Evolutionary conservation across 2,888 invertebrate genomes (phyloP), one percentile per base, ranked within the genome.

Genomic region (Cryptosula pallasiana): DNA sequence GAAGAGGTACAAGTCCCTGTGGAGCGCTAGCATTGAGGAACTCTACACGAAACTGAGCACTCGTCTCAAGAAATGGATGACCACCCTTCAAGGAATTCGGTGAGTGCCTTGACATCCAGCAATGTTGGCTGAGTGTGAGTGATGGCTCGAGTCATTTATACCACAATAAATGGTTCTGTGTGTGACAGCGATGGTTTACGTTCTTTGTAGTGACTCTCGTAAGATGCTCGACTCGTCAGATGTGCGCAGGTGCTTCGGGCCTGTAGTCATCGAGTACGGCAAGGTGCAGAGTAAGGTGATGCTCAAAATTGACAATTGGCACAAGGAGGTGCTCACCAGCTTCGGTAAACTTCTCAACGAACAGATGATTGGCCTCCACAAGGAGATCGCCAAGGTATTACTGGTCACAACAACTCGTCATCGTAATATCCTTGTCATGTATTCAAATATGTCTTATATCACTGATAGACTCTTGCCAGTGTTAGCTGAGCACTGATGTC

Each of bases 231-330:
- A 99, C 84, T 98, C 98, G 0, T 95, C 96, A 0, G 99, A 99
- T 85, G 96, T 96, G 0, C 90, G 95, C 23, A 92, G 94, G 76
- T 94, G 94, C 79, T 96, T 99, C 84, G 99, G 98, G 1, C 96
- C 99, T 0, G 92, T 99, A 1, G 91, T 95, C 35, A 94, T 99
- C 74, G 99, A 99, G 85, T 99, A 96, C 87, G 95, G 95, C 13
- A 98, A 99, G 86, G 99, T 99, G 0, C 99, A 99, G 86, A 95
- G 96, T 78, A 99, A 99, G 86, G 98, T 99, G 0, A 94, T 96
- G 0, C 87, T 99, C 74, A 99, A 99, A 85, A 99, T 99, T 84
- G 99, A 99, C 87, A 95, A 97, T 0, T 98, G 98, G 97, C 99
- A 99, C 86, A 99, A 99, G 86, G 99, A 99, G 81, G 95, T 95